Evolutionary conservation across 2,797 vertebrate species (phyloP).

Genomic region (Spondyliosoma cantharus): DNA sequence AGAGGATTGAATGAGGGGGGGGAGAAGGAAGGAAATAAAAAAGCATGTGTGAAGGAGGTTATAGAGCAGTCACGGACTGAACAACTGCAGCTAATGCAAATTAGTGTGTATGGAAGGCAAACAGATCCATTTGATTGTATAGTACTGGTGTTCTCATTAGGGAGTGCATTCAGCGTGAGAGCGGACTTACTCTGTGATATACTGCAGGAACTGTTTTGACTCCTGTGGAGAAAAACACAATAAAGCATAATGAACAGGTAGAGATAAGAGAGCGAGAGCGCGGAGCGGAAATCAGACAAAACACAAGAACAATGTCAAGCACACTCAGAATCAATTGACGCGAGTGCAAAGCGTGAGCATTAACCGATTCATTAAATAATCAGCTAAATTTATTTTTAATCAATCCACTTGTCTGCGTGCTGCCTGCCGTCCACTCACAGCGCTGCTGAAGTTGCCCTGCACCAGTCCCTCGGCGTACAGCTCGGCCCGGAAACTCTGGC

Average conservation of each 20-base stretch:
- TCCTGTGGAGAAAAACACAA: slow-evolving; percentile 84
- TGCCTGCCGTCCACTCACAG: slow-evolving; percentile 64
- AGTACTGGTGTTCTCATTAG: slow-evolving; percentile 55
- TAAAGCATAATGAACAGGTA: slow-evolving; percentile 53
- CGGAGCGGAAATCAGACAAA: slow-evolving; percentile 24
- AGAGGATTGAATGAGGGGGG: background rate
- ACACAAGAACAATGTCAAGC: slow-evolving; percentile 25
- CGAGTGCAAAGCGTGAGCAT: slow-evolving; percentile 23
- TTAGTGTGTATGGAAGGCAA: slow-evolving; percentile 29
- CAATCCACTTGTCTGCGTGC: slow-evolving; percentile 26
- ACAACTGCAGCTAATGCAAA: slow-evolving; percentile 47
- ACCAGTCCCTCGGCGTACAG: slow-evolving; percentile 93
- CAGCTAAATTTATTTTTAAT: slow-evolving; percentile 39
- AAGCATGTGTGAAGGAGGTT: background rate
- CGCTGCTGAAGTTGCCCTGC: slow-evolving; percentile 92
- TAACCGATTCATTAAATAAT: slow-evolving; percentile 32
- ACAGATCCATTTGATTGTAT: slow-evolving; percentile 59
- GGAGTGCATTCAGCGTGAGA: slow-evolving; percentile 37
- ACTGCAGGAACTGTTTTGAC: slow-evolving; percentile 92
- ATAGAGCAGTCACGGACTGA: slow-evolving; percentile 10
- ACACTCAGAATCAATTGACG: slow-evolving; percentile 24
- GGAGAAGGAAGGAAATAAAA: background rate
- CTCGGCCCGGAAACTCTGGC: slow-evolving; percentile 87
- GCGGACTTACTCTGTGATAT: slow-evolving; percentile 88
- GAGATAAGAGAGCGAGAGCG: slow-evolving; percentile 17